Percentiles rank a stretch among this genome's conserved stretches.
phyloP scores from a whole-genome alignment of 2,113 vertebrate species.

The Thamnophis sirtalis region DNA sequence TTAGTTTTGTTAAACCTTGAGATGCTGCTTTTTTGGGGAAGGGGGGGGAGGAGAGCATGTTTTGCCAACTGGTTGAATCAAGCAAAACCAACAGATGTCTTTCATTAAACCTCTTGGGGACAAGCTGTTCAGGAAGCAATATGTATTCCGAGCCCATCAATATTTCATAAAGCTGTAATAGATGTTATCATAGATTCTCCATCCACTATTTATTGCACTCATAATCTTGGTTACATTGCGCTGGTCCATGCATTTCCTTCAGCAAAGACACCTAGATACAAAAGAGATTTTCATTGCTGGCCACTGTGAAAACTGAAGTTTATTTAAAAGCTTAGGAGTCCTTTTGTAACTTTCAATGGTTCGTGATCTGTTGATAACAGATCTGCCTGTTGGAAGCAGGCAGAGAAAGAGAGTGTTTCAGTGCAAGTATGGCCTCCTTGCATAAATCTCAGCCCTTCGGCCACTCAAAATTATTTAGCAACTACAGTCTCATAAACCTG shows the following conservation, averaged over 20 bases:
- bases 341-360: constrained; percentile 56
- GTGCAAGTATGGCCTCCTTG: constrained; percentile 43
- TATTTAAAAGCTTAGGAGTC: constrained; percentile 47
- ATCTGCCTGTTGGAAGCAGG: constrained; percentile 51
- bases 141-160: constrained; percentile 63
- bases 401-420: constrained; percentile 6
- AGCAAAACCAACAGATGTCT: constrained; percentile 63
- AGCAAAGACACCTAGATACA: constrained; percentile 14
- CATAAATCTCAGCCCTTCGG: constrained; percentile 52
- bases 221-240: constrained; percentile 43
- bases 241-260: constrained; percentile 25
- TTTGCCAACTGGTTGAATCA: constrained; percentile 36
- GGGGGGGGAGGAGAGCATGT: neutral
- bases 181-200: constrained; percentile 65
- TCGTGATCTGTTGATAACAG: constrained; percentile 36
- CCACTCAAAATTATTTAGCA: constrained; percentile 50
- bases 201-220: constrained; percentile 59
- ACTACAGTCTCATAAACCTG: constrained; percentile 17
- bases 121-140: constrained; percentile 62
- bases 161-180: constrained; percentile 65
- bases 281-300: constrained; percentile 12
- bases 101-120: constrained; percentile 65
- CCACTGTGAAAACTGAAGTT: constrained; percentile 8
- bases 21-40: neutral
- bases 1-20: constrained; percentile 22